Percentiles rank a stretch among this genome's conserved stretches.
Conservation (phyloP, 2,888 invertebrate genomes). For the Zaprionus obscuricornis region DNA sequence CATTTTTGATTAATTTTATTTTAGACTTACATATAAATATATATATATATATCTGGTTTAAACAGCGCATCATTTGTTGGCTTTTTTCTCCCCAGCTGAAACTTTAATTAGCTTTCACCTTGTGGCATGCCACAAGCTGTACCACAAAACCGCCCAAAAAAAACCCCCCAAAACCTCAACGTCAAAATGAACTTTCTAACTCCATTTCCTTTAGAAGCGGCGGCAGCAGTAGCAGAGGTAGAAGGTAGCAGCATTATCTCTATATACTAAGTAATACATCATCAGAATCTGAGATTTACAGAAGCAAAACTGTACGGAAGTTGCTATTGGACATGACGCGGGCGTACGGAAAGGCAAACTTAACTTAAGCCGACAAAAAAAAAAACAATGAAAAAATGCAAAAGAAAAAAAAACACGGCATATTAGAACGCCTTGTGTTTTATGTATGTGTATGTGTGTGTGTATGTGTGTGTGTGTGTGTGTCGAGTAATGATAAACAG, state of each 20-base stretch:
- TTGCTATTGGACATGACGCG: conserved; percentile 17
- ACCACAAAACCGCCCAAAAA: not conserved
- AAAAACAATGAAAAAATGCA: conserved; percentile 1
- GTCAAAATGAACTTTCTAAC: conserved; percentile 40
- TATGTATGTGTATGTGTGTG: conserved; percentile 29
- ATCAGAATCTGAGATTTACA: conserved; percentile 62
- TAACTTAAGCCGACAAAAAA: conserved; percentile 36
- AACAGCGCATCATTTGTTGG: conserved; percentile 40
- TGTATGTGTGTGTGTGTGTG: conserved; percentile 14
- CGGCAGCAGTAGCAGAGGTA: too few relatives aligned
- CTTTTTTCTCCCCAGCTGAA: conserved; percentile 57
- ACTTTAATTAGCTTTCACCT: conserved; percentile 71
- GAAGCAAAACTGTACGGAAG: conserved; percentile 35
- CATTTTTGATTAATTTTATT: too few relatives aligned
- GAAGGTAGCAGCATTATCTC: too few relatives aligned
- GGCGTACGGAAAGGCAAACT: not conserved
- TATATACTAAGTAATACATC: conserved; percentile 60
- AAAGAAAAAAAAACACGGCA: conserved; percentile 33
- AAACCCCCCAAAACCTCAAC: conserved; percentile 3
- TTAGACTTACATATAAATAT: too few relatives aligned
- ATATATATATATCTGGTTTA: too few relatives aligned
- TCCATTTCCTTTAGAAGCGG: too few relatives aligned
- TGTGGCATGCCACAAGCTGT: conserved; percentile 55
- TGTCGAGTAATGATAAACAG: conserved; percentile 69
- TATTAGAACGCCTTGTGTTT: conserved; percentile 55